Evolutionary conservation across 2,888 invertebrate species (phyloP).

Genomic region (Sarcophaga variegata): DNA sequence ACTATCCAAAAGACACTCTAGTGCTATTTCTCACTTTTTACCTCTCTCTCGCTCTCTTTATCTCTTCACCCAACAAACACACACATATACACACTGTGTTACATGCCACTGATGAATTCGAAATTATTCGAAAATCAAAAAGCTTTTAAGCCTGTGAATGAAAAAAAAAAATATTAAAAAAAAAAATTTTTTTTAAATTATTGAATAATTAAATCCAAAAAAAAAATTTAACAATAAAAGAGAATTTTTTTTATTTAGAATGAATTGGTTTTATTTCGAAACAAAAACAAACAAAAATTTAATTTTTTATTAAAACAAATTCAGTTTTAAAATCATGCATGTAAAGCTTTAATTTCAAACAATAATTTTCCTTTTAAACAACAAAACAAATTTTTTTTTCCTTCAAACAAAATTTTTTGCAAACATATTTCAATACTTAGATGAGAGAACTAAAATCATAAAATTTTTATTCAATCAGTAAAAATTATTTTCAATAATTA

Average conservation of each 20-base stretch:
- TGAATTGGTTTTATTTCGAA: conserved; percentile 37
- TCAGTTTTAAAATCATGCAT: conserved; percentile 53
- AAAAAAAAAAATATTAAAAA: not conserved
- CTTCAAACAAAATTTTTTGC: conserved; percentile 36
- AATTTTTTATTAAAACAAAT: conserved; percentile 36
- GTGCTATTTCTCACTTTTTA: not conserved
- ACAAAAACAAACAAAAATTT: not conserved
- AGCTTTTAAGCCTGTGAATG: conserved; percentile 60
- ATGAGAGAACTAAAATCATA: conserved; percentile 39
- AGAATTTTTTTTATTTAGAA: conserved; percentile 49
- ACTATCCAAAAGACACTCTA: not conserved
- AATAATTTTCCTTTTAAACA: conserved; percentile 15
- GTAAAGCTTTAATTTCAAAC: conserved; percentile 51
- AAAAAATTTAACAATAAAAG: conserved; percentile 10
- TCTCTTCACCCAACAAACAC: not conserved
- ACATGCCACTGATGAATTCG: not conserved
- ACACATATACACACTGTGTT: not conserved
- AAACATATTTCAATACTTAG: conserved; percentile 42
- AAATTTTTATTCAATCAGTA: conserved; percentile 20
- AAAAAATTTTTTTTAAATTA: not conserved
- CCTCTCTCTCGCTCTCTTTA: not conserved
- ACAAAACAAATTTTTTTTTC: not conserved
- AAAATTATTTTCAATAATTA: not conserved
- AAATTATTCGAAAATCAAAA: conserved; percentile 7
- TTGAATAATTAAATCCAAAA: conserved; percentile 8